Conservation (phyloP, 1,140 invertebrate genomes). For the Fopius arisanus region DNA sequence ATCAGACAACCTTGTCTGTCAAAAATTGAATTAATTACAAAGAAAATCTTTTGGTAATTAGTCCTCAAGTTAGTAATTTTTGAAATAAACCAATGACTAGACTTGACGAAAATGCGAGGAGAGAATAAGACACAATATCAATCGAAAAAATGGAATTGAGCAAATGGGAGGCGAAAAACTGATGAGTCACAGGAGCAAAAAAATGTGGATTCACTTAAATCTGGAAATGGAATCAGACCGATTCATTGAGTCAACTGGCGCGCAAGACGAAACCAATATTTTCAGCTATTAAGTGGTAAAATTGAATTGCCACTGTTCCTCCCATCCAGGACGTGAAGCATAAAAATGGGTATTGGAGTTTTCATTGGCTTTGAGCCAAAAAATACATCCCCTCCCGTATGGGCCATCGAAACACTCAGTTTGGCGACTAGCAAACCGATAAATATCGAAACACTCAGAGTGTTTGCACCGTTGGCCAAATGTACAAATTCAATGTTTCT, state of each 20-base stretch:
- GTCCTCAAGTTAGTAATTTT: too few species aligned
- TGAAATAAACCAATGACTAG: too few species aligned
- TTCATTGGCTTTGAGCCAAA: slow-evolving; percentile 53
- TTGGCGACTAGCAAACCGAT: slow-evolving; percentile 48
- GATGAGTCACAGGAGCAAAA: too few species aligned
- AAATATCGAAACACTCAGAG: slow-evolving; percentile 61
- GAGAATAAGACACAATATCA: too few species aligned
- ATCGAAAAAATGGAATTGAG: too few species aligned
- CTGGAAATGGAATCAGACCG: not conserved
- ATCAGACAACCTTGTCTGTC: too few species aligned
- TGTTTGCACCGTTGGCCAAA: slow-evolving; percentile 32
- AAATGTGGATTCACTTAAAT: not conserved
- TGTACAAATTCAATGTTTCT: not conserved
- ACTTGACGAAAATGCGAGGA: too few species aligned
- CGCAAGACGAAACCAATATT: slow-evolving; percentile 45
- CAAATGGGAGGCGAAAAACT: too few species aligned
- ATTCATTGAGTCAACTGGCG: slow-evolving; percentile 16
- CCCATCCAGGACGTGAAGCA: slow-evolving; percentile 7
- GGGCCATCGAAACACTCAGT: slow-evolving; percentile 15
- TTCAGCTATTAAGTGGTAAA: slow-evolving; percentile 54
- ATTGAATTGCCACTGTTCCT: slow-evolving; percentile 49
- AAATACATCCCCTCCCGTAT: slow-evolving; percentile 46
- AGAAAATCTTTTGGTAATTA: too few species aligned
- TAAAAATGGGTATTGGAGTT: slow-evolving; percentile 34
- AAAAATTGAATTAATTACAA: too few species aligned